Evolutionary conservation across 2,888 invertebrate genomes (phyloP).

Genomic region (Seira musarum): DNA sequence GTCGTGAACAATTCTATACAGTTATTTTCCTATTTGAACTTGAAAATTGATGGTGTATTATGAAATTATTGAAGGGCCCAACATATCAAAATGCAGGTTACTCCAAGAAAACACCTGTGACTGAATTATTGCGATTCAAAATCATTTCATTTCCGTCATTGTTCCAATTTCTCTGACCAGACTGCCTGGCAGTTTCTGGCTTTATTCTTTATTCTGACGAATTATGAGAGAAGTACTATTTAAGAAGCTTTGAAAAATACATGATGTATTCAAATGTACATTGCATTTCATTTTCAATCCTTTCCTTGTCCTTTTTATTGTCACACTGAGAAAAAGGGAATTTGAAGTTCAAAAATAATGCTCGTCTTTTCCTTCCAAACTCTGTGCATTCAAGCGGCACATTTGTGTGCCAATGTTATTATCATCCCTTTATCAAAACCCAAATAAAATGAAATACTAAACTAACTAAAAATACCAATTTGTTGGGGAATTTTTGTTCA

Average conservation of each 20-base stretch:
- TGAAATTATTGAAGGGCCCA: slow-evolving; percentile 20
- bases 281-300: neutral
- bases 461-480: slow-evolving; percentile 21
- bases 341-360: slow-evolving; percentile 23
- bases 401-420: neutral
- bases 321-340: slow-evolving; percentile 35
- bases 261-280: slow-evolving; percentile 38
- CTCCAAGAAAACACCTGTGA: slow-evolving; percentile 11
- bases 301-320: slow-evolving; percentile 30
- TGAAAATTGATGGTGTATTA: neutral
- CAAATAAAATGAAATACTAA: neutral
- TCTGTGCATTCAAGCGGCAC: slow-evolving; percentile 39
- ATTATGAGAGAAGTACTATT: too few species aligned
- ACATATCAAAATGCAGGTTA: too few species aligned
- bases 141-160: neutral
- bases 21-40: too few species aligned
- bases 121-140: neutral
- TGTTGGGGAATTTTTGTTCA: slow-evolving; percentile 16
- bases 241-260: slow-evolving; percentile 30
- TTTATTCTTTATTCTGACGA: too few species aligned
- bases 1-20: too few species aligned
- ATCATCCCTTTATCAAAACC: slow-evolving; percentile 28
- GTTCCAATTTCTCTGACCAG: slow-evolving; percentile 18
- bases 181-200: slow-evolving; percentile 48
- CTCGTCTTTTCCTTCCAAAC: too few species aligned